Conservation (phyloP, 2,113 vertebrate species). For the Festucalex cinctus region DNA sequence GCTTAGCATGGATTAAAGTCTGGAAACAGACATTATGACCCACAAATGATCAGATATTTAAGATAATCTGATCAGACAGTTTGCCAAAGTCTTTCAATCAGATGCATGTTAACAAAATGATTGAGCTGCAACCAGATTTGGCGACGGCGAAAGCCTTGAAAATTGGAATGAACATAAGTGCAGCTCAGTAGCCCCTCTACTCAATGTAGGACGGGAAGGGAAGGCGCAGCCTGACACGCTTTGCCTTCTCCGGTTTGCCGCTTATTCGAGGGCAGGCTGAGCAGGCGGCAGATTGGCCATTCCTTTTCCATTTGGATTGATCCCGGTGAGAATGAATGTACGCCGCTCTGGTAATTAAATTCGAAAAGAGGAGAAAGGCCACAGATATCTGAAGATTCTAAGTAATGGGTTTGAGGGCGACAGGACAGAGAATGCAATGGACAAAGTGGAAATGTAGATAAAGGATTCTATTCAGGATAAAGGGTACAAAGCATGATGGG, state of each 20-base stretch:
- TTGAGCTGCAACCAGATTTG: constrained; percentile 22
- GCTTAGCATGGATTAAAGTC: constrained; percentile 45
- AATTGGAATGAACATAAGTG: constrained; percentile 1
- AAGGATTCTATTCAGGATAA: constrained; percentile 31
- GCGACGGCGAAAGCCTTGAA: constrained; percentile 17
- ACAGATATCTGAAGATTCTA: constrained; percentile 22
- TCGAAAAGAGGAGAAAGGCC: constrained; percentile 48
- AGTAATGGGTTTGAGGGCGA: constrained; percentile 29
- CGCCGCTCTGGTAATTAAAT: constrained; percentile 53
- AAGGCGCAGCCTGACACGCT: constrained; percentile 16
- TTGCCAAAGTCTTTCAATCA: constrained; percentile 39
- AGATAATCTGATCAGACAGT: constrained; percentile 49
- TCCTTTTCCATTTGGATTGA: constrained; percentile 44
- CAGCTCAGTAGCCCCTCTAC: constrained; percentile 1
- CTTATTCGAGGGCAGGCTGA: constrained; percentile 7
- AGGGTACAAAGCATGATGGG: constrained; percentile 17
- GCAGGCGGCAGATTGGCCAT: constrained; percentile 18
- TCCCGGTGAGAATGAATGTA: constrained; percentile 30
- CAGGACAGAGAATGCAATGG: constrained; percentile 11
- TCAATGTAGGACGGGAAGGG: constrained; percentile 27
- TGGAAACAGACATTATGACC: constrained; percentile 38
- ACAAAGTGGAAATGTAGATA: constrained; percentile 25
- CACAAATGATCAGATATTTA: constrained; percentile 42
- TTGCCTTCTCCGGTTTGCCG: constrained; percentile 33
- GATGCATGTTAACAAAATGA: constrained; percentile 26